Conservation (phyloP, 2,888 invertebrate genomes). For the Allygus modestus region DNA sequence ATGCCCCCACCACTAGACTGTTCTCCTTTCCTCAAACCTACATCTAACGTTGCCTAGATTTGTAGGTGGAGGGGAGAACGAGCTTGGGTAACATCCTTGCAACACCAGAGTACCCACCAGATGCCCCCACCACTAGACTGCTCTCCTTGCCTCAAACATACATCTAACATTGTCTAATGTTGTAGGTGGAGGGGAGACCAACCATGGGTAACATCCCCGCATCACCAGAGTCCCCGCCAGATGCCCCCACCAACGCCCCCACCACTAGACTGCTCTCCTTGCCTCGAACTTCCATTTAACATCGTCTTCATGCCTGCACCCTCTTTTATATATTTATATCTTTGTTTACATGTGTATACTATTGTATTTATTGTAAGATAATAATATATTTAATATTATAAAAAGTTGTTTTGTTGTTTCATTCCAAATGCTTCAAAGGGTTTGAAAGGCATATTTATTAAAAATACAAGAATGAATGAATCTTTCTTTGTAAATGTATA, state of each 20-base stretch:
- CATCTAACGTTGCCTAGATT: slow-evolving; percentile 19
- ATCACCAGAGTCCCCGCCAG: slow-evolving; percentile 15
- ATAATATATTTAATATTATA: slow-evolving; percentile 1
- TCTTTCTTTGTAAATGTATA: too few species aligned
- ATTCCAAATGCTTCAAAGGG: too few species aligned
- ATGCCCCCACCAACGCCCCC: neutral
- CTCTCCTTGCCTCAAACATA: neutral
- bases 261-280: slow-evolving; percentile 15
- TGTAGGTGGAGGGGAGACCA: slow-evolving; percentile 18
- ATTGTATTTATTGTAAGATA: slow-evolving; percentile 53
- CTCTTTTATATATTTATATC: slow-evolving; percentile 49
- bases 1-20: slow-evolving; percentile 17
- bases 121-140: too few species aligned
- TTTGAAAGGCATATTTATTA: too few species aligned
- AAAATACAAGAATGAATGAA: too few species aligned
- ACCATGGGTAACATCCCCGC: slow-evolving; percentile 45
- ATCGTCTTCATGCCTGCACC: neutral
- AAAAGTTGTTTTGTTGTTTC: too few species aligned
- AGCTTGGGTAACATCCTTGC: slow-evolving; percentile 35
- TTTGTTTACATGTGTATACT: slow-evolving; percentile 49
- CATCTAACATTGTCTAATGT: neutral
- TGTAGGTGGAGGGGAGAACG: slow-evolving; percentile 16
- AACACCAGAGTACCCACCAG: neutral
- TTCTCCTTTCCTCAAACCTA: neutral
- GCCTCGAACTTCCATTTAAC: slow-evolving; percentile 38